Evolutionary conservation across 2,113 vertebrate genomes (phyloP), one percentile per base, ranked within the genome.

Genomic region (Podilymbus podiceps): DNA sequence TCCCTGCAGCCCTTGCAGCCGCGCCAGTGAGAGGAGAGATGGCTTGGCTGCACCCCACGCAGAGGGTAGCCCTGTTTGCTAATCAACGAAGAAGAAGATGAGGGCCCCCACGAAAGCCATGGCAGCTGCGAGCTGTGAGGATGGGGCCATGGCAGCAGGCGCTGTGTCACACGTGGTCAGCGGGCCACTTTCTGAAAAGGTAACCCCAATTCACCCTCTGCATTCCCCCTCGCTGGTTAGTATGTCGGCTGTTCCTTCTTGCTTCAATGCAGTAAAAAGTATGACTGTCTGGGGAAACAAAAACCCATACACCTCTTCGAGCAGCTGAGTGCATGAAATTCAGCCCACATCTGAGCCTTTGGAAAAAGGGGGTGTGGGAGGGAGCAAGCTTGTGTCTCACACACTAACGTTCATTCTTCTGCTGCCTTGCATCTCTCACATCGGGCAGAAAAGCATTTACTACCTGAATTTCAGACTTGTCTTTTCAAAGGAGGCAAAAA

Each of bases 201-300:
- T 20, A 35, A 63, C 38, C n/a, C 35, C 44, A 31, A 4, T 2
- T 81, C 55, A 22, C 44, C 59, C 59, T 55, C 63, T 50, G 56
- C 8, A 1, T 52, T 56, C 8, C 23, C 8, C 42, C 28, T 84
- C 10, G 4, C 33, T 46, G 31, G n/a, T 42, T 59, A n/a, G 18
- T 42, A 2, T 0, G 0, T 7, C 1, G 1, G 24, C 74, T 42
- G 12, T 31, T 68, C 12, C 50, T 20, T 40, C 80, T 59, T 55
- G 27, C 50, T 84, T 44, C 53, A 56, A 63, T 74, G 23, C 55
- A 71, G 55, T 35, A 80, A 46, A 64, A 85, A 9, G 18, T 8
- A 12, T 56, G 58, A 20, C 33, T 27, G 17, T 14, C 24, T 33
- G 27, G 15, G n/a, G 74, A 40, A 77, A 38, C 38, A 15, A 19